Evolutionary conservation across 2,888 invertebrate species (phyloP).

Genomic region (Tetrapedia diversipes): DNA sequence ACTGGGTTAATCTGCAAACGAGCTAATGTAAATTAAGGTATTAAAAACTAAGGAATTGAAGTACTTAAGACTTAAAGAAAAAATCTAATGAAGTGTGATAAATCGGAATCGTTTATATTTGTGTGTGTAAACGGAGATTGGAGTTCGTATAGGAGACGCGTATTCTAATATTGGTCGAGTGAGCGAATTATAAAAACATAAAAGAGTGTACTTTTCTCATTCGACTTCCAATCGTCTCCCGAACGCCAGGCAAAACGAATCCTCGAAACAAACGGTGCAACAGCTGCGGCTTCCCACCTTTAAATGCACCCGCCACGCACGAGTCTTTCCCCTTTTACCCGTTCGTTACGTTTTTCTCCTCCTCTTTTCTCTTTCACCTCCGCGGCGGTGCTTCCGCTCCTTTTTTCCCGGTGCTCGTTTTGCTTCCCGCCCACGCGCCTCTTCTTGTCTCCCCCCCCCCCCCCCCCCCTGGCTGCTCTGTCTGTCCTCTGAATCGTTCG

Average conservation of each 20-base stretch:
- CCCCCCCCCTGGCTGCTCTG: neutral
- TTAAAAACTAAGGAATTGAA: too few species aligned
- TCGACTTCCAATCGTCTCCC: too few species aligned
- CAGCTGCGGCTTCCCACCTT: constrained; percentile 28
- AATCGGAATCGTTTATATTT: too few species aligned
- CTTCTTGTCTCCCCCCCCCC: neutral
- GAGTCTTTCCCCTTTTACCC: neutral
- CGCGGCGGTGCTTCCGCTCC: constrained; percentile 6
- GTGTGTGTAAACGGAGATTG: too few species aligned
- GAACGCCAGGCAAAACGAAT: neutral
- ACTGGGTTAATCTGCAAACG: too few species aligned
- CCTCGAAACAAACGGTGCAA: constrained; percentile 33
- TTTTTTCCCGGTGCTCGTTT: constrained; percentile 8
- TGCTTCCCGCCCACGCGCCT: constrained; percentile 8
- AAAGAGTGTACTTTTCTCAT: too few species aligned
- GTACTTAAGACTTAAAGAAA: too few species aligned
- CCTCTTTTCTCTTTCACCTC: constrained; percentile 4
- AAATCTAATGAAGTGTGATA: too few species aligned
- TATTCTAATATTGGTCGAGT: too few species aligned
- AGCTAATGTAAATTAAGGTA: too few species aligned
- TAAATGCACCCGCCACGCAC: constrained; percentile 18
- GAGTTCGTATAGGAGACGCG: too few species aligned
- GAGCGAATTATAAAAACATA: too few species aligned
- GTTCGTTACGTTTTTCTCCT: neutral
- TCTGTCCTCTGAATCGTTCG: constrained; percentile 13